Conservation (phyloP, 2,888 invertebrate genomes). For the Dolomedes plantarius region DNA sequence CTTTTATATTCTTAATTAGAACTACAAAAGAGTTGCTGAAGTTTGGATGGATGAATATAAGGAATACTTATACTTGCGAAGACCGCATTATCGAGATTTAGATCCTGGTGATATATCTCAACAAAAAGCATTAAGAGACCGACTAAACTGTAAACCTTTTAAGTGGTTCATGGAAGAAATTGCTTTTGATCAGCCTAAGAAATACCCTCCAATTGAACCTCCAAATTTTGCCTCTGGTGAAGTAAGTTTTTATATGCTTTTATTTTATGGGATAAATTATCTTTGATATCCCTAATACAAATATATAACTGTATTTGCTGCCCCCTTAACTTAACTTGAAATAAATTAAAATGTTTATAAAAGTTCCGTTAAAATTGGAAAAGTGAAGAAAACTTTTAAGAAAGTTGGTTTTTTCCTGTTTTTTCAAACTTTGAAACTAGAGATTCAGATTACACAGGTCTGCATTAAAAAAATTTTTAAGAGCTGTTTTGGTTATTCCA, state of each 20-base stretch:
- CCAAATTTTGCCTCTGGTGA: conserved; percentile 88
- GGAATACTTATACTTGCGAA: conserved; percentile 86
- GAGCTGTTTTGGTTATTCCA: too few species aligned
- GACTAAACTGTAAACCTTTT: conserved; percentile 91
- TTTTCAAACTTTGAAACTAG: too few species aligned
- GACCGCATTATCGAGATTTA: conserved; percentile 85
- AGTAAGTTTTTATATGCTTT: conserved; percentile 79
- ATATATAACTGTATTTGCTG: too few species aligned
- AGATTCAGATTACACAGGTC: too few species aligned
- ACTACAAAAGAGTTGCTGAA: conserved; percentile 93
- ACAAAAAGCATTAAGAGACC: conserved; percentile 85
- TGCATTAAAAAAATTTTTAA: too few species aligned
- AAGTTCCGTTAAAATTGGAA: too few species aligned
- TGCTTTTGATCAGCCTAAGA: conserved; percentile 90
- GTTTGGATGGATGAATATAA: conserved; percentile 99
- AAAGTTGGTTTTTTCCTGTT: too few species aligned
- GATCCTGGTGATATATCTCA: conserved; percentile 88
- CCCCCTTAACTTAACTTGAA: too few species aligned
- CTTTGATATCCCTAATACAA: too few species aligned
- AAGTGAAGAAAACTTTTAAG: too few species aligned
- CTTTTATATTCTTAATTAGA: conserved; percentile 79
- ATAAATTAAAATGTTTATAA: too few species aligned
- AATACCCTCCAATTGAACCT: conserved; percentile 93
- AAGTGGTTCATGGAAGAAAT: conserved; percentile 95
- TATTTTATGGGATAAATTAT: too few species aligned